A percentile compares a stretch with the other conserved stretches of the same genome.
Conservation (phyloP, 2,113 vertebrate genomes). For the Abramis brama region DNA sequence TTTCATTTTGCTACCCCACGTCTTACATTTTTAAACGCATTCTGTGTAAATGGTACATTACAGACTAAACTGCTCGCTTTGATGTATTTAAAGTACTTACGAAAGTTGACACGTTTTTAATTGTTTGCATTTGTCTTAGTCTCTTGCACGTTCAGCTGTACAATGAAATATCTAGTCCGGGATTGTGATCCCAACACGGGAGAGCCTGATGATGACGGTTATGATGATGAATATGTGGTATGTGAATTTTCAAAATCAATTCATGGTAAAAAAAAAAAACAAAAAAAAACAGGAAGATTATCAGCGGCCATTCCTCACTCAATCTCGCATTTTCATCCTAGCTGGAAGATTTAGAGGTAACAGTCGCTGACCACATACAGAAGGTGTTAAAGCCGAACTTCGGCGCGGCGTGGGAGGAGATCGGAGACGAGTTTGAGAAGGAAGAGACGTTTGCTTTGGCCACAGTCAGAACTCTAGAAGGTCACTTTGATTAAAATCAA, state of each 20-base stretch:
- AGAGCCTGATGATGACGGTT: constrained; percentile 91
- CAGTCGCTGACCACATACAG: constrained; percentile 92
- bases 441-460: constrained; percentile 96
- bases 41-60: no score
- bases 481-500: constrained; percentile 68
- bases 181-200: constrained; percentile 96
- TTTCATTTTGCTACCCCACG: no score
- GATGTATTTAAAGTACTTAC: neutral
- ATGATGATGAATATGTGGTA: constrained; percentile 97
- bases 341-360: constrained; percentile 95
- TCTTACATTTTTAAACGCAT: no score
- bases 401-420: constrained; percentile 94
- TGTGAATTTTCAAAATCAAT: constrained; percentile 49
- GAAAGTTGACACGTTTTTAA: neutral
- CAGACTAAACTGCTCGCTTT: neutral
- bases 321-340: constrained; percentile 56
- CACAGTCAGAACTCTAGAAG: constrained; percentile 91
- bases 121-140: constrained; percentile 69
- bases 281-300: neutral
- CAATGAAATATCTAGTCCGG: constrained; percentile 92
- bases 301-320: neutral
- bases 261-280: no score
- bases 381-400: constrained; percentile 96
- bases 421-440: constrained; percentile 94
- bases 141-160: constrained; percentile 93